These are phyloP conservation scores for Neuroterus valhalla DNA, from an alignment of 1,140 invertebrate genomes.

Conservation along the genomic window DNA sequence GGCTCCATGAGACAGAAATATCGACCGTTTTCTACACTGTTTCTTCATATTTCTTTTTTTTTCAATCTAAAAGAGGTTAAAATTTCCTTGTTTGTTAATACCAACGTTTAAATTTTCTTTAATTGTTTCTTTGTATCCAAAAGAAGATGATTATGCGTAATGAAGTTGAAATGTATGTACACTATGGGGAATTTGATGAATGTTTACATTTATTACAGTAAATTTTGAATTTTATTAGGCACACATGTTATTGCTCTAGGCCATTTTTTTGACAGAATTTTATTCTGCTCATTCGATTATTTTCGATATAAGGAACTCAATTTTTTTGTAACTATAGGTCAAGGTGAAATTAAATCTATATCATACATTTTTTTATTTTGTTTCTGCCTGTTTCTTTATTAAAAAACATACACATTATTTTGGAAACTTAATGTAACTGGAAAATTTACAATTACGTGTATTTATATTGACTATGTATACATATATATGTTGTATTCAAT, in stretches of 20 bases:
- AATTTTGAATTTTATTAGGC: neutral
- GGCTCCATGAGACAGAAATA: neutral
- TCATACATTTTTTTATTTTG: neutral
- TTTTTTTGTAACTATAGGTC: neutral
- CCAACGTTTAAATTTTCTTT: neutral
- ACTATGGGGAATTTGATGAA: no score
- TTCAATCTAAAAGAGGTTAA: neutral
- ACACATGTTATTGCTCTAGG: no score
- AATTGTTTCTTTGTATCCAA: no score
- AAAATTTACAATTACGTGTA: conserved; percentile 28
- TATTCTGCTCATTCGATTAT: no score
- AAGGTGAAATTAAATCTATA: neutral
- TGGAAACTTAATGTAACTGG: conserved; percentile 1
- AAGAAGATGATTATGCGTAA: no score
- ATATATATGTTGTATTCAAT: conserved; percentile 10
- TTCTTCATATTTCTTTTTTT: neutral
- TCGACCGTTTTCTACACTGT: neutral
- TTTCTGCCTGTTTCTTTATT: conserved; percentile 11
- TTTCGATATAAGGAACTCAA: neutral
- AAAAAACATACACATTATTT: conserved; percentile 28
- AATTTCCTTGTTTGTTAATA: neutral
- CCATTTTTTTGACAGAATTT: no score
- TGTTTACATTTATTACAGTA: neutral
- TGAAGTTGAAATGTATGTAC: no score
- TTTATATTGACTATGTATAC: neutral